Base-by-base conservation (phyloP, 2,113 vertebrate species). In the Sprattus sprattus region DNA sequence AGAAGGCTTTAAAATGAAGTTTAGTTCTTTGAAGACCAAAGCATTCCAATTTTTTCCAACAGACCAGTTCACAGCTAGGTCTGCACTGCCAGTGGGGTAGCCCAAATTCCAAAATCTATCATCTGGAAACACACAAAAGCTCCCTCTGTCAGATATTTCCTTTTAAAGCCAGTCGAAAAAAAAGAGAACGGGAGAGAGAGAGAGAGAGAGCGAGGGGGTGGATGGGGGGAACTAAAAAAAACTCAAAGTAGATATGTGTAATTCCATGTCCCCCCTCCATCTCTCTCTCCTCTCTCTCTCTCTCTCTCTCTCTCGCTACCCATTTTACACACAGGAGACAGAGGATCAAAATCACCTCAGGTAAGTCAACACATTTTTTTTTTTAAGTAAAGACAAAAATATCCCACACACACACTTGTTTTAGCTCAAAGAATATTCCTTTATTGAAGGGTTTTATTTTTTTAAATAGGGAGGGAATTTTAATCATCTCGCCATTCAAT, bases 401-500 rank as follows among this genome's bases (percentile, higher is more conserved):
- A 95, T 94, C 95, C 95, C 90, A 91, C 89, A 89, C 91, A 93
- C 95, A 94, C 95, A 95, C 96, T 96, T 96, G 95, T 96, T 96
- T 95, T 95, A 95, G 96, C 96, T 95, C 95, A 96, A 96, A 96
- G 95, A 97, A 96, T 95, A 97, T 96, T 96, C 92, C 83, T 95
- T 96, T 95, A 97, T 97, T 98, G 97, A 99, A 39, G 96, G 95
- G 96, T 96, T 97, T 97, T 97, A 95, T 96, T 96, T 96, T 94
- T 96, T 95, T 95, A 96, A 96, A 95, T 97, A 97, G 96, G 95
- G 96, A 94, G 97, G 91, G 91, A 98, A 98, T 99, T 99, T 98
- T 99, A 99, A 99, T 99, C 98, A 99, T 99, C 97, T 98, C 97
- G 95, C 96, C 96, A 99, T 99, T 99, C 98, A 99, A 97, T 97